Base-by-base conservation (phyloP, 2,797 vertebrate species). In the Anisognathus igniventris region DNA sequence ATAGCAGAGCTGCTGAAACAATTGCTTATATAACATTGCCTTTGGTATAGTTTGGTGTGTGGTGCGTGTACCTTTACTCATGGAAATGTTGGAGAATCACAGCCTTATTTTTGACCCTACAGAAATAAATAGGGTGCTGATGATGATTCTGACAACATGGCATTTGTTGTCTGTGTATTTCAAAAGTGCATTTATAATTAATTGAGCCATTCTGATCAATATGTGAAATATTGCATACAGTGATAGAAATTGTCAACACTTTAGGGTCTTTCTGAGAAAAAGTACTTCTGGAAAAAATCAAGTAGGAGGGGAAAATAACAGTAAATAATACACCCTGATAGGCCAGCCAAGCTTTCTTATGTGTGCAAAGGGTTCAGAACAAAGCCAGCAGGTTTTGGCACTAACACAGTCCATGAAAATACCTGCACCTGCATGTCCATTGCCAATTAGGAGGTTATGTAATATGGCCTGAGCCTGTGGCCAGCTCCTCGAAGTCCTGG, bases 401-500 rank as follows among this genome's bases (percentile, higher is more conserved):
- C 11, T 42, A 30, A 25, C 0, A 0, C 30, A 44, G 67, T n/a
- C 71, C 18, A 1, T 92, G 86, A 58, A 92, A 92, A 51, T 91
- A 68, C 76, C 88, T 88, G 75, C 68, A 78, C 51, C 88, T 92
- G 57, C 18, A 1, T 62, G 76, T n/a, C 75, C 31, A 5, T 44
- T 80, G 57, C 53, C 84, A 75, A 47, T 95, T 84, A 88, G 57
- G 68, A 92, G 68, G 45, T 90, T 96, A 48, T 80, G 54, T 80
- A 94, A 93, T 44, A 37, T 40, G 70, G 62, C 67, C 65, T 48
- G 22, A 92, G 58, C 45, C 66, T 0, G 0, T 66, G 66, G 92
- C 81, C 87, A 65, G 71, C 78, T 91, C 78, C 92, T 96, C 72
- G 88, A 93, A 95, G 76, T 93, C 72, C 54, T 96, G 90, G 93